phyloP scores from a whole-genome alignment of 2,888 invertebrate genomes.

The Sinotaia quadrata region DNA sequence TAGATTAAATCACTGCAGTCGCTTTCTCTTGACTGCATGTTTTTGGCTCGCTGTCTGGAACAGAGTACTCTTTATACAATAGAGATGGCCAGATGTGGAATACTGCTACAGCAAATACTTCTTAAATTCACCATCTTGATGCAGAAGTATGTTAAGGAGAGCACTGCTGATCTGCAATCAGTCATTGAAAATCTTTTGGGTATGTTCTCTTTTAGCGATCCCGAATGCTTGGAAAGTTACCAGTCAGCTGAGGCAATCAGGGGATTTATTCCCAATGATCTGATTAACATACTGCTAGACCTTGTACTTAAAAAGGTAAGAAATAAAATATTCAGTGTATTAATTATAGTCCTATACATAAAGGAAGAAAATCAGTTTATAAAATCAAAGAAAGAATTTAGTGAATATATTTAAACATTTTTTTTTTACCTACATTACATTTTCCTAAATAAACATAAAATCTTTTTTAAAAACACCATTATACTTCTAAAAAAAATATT shows the following conservation, averaged over 20 bases:
- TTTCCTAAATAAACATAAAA: too few species aligned
- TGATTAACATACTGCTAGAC: constrained; percentile 51
- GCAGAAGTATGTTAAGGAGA: constrained; percentile 42
- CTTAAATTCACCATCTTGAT: constrained; percentile 44
- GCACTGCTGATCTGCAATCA: constrained; percentile 30
- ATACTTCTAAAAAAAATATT: too few species aligned
- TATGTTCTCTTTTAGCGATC: constrained; percentile 31
- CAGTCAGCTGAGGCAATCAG: constrained; percentile 39
- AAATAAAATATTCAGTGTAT: neutral
- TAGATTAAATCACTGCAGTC: constrained; percentile 7
- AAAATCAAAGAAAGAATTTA: neutral
- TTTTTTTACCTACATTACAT: too few species aligned
- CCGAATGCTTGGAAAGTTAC: constrained; percentile 16
- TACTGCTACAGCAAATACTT: constrained; percentile 39
- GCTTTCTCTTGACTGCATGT: constrained; percentile 12
- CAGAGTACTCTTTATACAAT: neutral
- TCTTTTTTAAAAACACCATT: too few species aligned
- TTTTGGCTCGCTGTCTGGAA: constrained; percentile 9
- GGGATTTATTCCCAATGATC: constrained; percentile 44
- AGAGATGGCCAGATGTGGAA: constrained; percentile 4
- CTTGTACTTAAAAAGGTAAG: constrained; percentile 53
- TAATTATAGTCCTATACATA: neutral
- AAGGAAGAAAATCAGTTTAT: neutral
- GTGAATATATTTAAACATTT: too few species aligned
- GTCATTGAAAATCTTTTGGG: constrained; percentile 36